Evolutionary conservation across 2,888 invertebrate species (phyloP).

Genomic region (Timema podura): DNA sequence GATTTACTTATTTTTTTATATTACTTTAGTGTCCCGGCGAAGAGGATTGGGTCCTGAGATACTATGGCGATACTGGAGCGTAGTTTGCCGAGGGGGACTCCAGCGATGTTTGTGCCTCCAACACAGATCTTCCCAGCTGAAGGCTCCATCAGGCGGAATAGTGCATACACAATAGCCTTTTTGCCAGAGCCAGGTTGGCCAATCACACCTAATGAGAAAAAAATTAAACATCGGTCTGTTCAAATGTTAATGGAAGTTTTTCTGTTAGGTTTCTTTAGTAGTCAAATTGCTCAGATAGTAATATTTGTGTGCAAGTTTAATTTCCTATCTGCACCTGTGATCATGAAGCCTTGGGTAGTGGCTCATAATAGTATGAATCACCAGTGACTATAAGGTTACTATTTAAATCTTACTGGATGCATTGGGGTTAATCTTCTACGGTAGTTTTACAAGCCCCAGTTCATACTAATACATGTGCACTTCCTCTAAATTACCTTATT

Average conservation of each 20-base stretch:
- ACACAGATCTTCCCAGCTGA: constrained; percentile 15
- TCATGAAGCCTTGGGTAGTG: too few species aligned
- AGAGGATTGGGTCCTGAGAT: constrained; percentile 23
- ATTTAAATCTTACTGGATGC: too few species aligned
- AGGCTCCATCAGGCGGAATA: constrained; percentile 20
- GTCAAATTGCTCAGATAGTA: too few species aligned
- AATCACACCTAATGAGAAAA: background rate
- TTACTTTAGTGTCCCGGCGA: constrained; percentile 24
- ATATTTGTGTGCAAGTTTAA: too few species aligned
- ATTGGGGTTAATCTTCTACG: too few species aligned
- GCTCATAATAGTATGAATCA: too few species aligned
- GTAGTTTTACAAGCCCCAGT: too few species aligned
- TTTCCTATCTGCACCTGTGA: too few species aligned
- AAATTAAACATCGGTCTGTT: constrained; percentile 21
- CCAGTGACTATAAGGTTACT: too few species aligned
- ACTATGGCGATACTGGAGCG: constrained; percentile 24
- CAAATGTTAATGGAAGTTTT: constrained; percentile 19
- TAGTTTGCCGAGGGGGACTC: constrained; percentile 18
- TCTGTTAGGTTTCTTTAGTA: too few species aligned
- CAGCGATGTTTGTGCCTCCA: constrained; percentile 21
- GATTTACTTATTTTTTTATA: background rate
- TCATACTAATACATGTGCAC: too few species aligned
- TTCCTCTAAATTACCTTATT: too few species aligned
- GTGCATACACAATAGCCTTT: constrained; percentile 20
- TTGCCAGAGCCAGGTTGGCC: constrained; percentile 22